A percentile compares a stretch with the other conserved stretches of the same genome.
Evolutionary conservation across 2,113 vertebrate genomes (phyloP).

Genomic region (Apteryx mantelli): DNA sequence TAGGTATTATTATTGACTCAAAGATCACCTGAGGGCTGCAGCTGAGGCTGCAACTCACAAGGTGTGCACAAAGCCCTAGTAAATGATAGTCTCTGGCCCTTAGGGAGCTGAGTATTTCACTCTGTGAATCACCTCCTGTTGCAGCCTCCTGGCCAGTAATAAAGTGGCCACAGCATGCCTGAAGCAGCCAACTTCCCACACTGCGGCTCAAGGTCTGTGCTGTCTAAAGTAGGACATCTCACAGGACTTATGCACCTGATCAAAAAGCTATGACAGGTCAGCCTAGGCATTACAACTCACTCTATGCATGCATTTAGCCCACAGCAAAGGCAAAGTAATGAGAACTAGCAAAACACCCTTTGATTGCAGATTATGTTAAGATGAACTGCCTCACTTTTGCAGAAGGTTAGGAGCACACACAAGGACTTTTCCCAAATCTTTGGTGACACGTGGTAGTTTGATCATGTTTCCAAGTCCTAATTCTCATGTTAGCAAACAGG

Average conservation of each 20-base stretch:
- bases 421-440: not conserved
- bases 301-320: not conserved
- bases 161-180: fast-evolving
- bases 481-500: fast-evolving
- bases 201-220: fast-evolving
- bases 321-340: not conserved
- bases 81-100: not conserved
- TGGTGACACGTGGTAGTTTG: not conserved
- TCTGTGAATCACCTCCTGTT: not conserved
- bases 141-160: fast-evolving
- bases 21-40: not conserved
- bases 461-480: not conserved
- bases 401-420: not conserved
- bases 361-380: fast-evolving
- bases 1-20: not conserved
- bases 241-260: fast-evolving
- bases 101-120: not conserved
- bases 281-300: not conserved
- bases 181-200: not conserved
- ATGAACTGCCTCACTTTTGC: fast-evolving
- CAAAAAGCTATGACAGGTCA: not conserved
- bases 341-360: not conserved
- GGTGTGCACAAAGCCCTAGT: not conserved
- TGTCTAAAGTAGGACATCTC: not conserved
- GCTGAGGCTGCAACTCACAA: fast-evolving